A percentile compares a stretch with the other conserved stretches of the same genome.
These are phyloP conservation scores for Gadus macrocephalus DNA, from an alignment of 2,113 vertebrate genomes.

Conservation along the genomic window DNA sequence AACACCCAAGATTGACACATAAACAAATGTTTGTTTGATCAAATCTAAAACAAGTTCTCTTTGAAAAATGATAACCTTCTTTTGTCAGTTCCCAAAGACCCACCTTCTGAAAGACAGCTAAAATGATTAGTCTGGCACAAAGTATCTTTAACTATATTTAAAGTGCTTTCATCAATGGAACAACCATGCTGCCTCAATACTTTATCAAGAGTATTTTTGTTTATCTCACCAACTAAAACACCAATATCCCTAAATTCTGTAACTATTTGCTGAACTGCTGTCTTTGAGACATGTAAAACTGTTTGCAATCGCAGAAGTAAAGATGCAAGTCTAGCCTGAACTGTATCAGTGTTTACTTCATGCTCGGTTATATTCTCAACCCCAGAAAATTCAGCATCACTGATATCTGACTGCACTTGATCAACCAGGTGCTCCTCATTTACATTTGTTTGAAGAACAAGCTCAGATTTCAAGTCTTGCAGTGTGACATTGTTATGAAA, in stretches of 20 bases:
- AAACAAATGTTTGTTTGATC: conserved; percentile 20
- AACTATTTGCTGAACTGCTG: conserved; percentile 2
- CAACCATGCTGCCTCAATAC: background rate
- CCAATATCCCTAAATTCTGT: background rate
- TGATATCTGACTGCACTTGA: background rate
- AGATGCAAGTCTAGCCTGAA: background rate
- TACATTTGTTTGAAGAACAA: background rate
- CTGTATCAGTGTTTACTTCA: background rate
- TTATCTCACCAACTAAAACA: background rate
- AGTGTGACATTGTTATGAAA: background rate
- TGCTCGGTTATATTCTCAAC: conserved; percentile 1
- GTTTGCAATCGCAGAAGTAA: background rate
- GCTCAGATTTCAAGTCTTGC: background rate
- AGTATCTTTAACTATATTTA: background rate
- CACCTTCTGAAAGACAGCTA: background rate
- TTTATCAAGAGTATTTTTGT: background rate
- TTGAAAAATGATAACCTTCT: conserved; percentile 7
- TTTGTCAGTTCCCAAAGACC: conserved; percentile 4
- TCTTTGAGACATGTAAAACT: conserved; percentile 3
- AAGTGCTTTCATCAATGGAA: background rate
- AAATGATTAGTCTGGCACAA: background rate
- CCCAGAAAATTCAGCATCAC: too few species aligned
- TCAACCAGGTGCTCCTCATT: conserved; percentile 5
- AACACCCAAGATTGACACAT: conserved; percentile 11
- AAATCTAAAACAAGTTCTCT: conserved; percentile 24